A percentile compares a stretch with the other conserved stretches of the same genome.
phyloP scores from a whole-genome alignment of 2,797 vertebrate species.

The Coluber constrictor region DNA sequence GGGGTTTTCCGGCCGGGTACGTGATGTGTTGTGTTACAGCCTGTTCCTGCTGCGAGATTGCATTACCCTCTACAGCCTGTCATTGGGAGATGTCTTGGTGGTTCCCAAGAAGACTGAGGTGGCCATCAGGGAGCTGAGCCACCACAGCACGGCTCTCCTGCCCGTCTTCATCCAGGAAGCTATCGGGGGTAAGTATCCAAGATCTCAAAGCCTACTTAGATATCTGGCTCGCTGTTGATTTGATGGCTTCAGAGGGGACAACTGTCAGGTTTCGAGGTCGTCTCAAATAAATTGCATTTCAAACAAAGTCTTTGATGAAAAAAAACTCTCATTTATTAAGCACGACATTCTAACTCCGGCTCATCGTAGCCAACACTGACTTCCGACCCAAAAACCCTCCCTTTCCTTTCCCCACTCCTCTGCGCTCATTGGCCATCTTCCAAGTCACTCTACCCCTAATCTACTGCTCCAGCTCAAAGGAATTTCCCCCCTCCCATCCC shows the following conservation, averaged over 20 bases:
- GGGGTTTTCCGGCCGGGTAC: conserved; percentile 81
- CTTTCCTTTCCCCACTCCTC: too few relatives aligned
- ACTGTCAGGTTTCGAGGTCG: background rate
- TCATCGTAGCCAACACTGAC: too few relatives aligned
- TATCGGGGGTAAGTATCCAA: conserved; percentile 77
- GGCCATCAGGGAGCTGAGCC: conserved; percentile 65
- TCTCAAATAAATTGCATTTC: too few relatives aligned
- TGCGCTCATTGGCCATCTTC: too few relatives aligned
- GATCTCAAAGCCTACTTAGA: rapidly evolving
- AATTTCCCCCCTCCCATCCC: too few relatives aligned
- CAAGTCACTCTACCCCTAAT: too few relatives aligned
- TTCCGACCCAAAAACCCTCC: too few relatives aligned
- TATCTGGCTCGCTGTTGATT: background rate
- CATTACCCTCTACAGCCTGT: conserved; percentile 66
- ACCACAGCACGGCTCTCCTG: conserved; percentile 67
- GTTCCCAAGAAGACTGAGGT: conserved; percentile 55
- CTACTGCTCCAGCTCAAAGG: too few relatives aligned
- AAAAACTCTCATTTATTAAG: too few relatives aligned
- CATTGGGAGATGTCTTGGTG: conserved; percentile 63
- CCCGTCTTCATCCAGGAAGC: conserved; percentile 81
- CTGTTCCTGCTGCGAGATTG: conserved; percentile 72
- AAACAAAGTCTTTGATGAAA: too few relatives aligned
- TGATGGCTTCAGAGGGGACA: background rate
- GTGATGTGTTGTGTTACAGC: conserved; percentile 72
- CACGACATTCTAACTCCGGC: too few relatives aligned